Evolutionary conservation across 2,888 invertebrate species (phyloP).

Genomic region (Drosophila aldrichi): DNA sequence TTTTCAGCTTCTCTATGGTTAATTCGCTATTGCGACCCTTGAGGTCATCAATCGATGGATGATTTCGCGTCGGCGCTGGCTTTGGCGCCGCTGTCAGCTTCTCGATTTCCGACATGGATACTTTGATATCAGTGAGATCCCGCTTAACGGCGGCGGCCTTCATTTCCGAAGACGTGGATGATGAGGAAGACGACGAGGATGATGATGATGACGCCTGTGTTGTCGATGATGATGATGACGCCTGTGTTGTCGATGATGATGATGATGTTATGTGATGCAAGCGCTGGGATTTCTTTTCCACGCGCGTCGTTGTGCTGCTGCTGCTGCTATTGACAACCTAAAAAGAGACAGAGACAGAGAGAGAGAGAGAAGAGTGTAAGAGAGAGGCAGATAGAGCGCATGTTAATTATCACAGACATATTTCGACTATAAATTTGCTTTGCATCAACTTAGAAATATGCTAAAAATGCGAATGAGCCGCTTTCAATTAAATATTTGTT

Average conservation of each 20-base stretch:
- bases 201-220: constrained; percentile 85
- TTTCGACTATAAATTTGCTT: neutral
- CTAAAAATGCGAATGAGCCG: constrained; percentile 22
- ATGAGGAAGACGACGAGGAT: constrained; percentile 84
- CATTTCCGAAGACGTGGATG: constrained; percentile 88
- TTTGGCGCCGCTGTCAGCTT: constrained; percentile 58
- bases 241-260: constrained; percentile 83
- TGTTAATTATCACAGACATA: constrained; percentile 13
- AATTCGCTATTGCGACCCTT: constrained; percentile 81
- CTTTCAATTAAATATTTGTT: constrained; percentile 23
- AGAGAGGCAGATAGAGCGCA: neutral
- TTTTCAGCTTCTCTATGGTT: constrained; percentile 81
- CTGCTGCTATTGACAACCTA: constrained; percentile 86
- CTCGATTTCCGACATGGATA: constrained; percentile 92
- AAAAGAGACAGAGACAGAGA: constrained; percentile 4
- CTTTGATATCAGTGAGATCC: constrained; percentile 89
- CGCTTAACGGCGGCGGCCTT: constrained; percentile 93
- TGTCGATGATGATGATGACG: constrained; percentile 85
- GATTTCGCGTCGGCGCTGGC: constrained; percentile 37
- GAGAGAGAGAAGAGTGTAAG: constrained; percentile 1
- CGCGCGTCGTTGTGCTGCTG: constrained; percentile 85
- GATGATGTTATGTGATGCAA: constrained; percentile 84
- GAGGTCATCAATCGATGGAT: constrained; percentile 83
- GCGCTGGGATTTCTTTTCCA: constrained; percentile 85
- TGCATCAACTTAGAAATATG: constrained; percentile 41